Evolutionary conservation across 2,888 invertebrate species (phyloP).

Genomic region (Brachyptera risi): DNA sequence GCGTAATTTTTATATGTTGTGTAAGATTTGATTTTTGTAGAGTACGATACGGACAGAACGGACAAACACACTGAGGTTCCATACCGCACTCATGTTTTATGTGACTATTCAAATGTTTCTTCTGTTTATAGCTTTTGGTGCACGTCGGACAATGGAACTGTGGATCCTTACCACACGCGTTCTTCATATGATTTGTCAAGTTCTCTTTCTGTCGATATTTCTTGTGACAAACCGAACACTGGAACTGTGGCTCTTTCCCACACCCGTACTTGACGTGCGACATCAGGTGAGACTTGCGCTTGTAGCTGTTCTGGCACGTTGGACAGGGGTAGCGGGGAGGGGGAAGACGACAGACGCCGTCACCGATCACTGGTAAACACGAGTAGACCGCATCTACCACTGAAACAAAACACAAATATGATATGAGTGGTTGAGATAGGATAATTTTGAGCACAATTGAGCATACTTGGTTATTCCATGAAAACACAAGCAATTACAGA

Average conservation of each 20-base stretch:
- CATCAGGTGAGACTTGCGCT: not conserved
- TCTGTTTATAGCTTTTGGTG: constrained; percentile 43
- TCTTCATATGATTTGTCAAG: constrained; percentile 19
- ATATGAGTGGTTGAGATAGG: no score
- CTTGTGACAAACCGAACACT: not conserved
- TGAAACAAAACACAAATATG: no score
- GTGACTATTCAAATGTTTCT: constrained; percentile 38
- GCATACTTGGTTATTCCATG: no score
- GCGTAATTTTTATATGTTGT: not conserved
- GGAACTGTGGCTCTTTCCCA: not conserved
- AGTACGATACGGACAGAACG: not conserved
- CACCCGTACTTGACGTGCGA: not conserved
- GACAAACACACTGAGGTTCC: not conserved
- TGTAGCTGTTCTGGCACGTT: not conserved
- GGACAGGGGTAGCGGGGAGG: not conserved
- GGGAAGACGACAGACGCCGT: not conserved
- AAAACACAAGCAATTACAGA: no score
- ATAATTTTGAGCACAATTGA: no score
- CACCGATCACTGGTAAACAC: not conserved
- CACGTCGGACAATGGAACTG: constrained; percentile 44
- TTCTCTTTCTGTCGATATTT: not conserved
- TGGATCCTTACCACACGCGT: constrained; percentile 46
- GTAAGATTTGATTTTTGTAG: not conserved
- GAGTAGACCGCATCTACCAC: not conserved
- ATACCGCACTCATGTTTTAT: not conserved